Evolutionary conservation across 2,113 vertebrate species (phyloP), one percentile per base, ranked within the genome.

Genomic region (Trichomycterus rosablanca): DNA sequence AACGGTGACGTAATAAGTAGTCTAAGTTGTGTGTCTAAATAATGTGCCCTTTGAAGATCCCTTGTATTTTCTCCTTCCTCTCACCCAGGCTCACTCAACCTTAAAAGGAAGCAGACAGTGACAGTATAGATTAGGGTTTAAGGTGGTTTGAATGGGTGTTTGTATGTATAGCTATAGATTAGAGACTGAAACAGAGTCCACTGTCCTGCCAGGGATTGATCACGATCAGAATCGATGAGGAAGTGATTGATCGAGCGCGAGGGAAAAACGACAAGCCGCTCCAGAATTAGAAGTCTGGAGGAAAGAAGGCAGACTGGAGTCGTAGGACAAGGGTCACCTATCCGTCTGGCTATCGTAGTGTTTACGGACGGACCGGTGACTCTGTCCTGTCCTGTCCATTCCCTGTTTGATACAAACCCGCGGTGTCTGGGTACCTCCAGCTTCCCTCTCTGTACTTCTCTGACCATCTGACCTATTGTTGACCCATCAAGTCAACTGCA

Each of bases 151-250:
- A 48, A 14, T 20, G 1, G 16, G 42, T 20, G 28, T 20, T 46
- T 53, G 48, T 51, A 26, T 40, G 23, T 64, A 32, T 46, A 24
- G 60, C 14, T 57, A 63, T 71, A 59, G 80, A 82, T 84, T 74
- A 73, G 39, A 65, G 42, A 76, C 69, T 74, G 78, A 75, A 73
- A 74, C 73, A 76, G 77, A 70, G 75, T 68, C 80, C 73, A 76
- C 74, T 67, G 71, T 71, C 71, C 72, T 79, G 76, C 74, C 76
- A 73, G 76, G 43, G 73, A 87, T 84, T 74, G 84, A 87, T 84
- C 78, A 76, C 51, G 64, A 76, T 78, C 52, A 43, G 46, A 42
- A 84, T 85, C 84, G 81, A 85, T 86, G 77, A 74, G 81, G 78
- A 80, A 80, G 78, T 67, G 67, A 76, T 78, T 71, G 80, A 82